Conservation (phyloP, 2,888 invertebrate genomes). For the Pyrrhia umbra region DNA sequence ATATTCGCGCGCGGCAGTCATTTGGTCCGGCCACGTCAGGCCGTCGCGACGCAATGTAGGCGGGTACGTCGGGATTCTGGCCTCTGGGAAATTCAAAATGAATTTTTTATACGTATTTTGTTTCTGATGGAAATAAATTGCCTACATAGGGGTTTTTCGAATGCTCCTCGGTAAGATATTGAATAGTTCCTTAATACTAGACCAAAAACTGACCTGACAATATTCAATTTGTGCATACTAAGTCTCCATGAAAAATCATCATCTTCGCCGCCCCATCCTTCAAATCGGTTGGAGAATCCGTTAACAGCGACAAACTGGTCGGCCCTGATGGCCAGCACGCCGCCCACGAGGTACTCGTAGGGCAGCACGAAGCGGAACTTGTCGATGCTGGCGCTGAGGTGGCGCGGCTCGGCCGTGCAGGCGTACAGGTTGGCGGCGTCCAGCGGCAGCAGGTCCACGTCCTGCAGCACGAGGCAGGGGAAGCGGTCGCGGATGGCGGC, state of each 20-base stretch:
- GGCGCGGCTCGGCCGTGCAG: conserved; percentile 94
- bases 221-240: conserved; percentile 63
- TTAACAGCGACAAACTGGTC: conserved; percentile 77
- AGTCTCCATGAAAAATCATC: conserved; percentile 81
- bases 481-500: conserved; percentile 93
- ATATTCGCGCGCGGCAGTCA: no score
- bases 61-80: no score
- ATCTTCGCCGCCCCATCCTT: conserved; percentile 87
- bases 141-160: neutral
- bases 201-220: conserved; percentile 72
- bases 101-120: no score
- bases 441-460: conserved; percentile 96
- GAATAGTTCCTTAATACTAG: neutral
- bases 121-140: neutral
- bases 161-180: neutral
- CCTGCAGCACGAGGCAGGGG: conserved; percentile 96
- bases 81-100: no score
- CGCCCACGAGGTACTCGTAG: conserved; percentile 69
- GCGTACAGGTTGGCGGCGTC: conserved; percentile 95
- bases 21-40: no score
- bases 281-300: conserved; percentile 83
- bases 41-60: no score
- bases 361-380: conserved; percentile 88
- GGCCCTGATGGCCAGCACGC: conserved; percentile 78
- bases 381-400: conserved; percentile 97